Percentiles rank a stretch among this genome's conserved stretches.
Conservation (phyloP, 2,888 invertebrate species). For the Loripinus fragilis region DNA sequence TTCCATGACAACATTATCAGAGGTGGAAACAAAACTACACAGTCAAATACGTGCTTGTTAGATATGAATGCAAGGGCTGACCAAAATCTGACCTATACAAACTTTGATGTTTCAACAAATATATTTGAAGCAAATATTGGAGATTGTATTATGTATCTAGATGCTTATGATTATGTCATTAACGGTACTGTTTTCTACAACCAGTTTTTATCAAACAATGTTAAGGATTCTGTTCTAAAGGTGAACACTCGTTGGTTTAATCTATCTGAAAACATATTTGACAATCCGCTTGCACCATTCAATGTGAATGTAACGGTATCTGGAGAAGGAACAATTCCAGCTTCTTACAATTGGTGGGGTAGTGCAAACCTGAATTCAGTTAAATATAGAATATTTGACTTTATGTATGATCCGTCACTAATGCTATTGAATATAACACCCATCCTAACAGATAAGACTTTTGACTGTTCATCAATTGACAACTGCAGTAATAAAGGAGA, state of each 20-base stretch:
- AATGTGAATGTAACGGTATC: constrained; percentile 37
- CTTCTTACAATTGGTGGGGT: constrained; percentile 60
- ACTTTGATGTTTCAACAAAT: constrained; percentile 44
- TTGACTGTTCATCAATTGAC: constrained; percentile 51
- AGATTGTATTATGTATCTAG: constrained; percentile 30
- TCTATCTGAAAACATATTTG: constrained; percentile 52
- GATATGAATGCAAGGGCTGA: constrained; percentile 13
- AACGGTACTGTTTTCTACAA: constrained; percentile 47
- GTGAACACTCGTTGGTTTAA: constrained; percentile 31
- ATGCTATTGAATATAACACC: constrained; percentile 39
- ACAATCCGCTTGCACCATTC: constrained; percentile 47
- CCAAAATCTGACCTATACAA: background rate
- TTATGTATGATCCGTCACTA: constrained; percentile 27
- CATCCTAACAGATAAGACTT: constrained; percentile 33
- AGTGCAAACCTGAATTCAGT: constrained; percentile 24
- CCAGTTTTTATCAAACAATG: constrained; percentile 26
- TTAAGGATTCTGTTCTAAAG: constrained; percentile 18
- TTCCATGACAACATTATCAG: constrained; percentile 43
- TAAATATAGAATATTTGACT: constrained; percentile 40
- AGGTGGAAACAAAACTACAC: background rate
- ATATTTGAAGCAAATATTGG: constrained; percentile 31
- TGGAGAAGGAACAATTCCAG: constrained; percentile 35
- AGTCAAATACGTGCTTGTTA: constrained; percentile 27
- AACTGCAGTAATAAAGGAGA: constrained; percentile 54
- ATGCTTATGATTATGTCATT: constrained; percentile 7